A percentile compares a stretch with the other conserved stretches of the same genome.
phyloP scores from a whole-genome alignment of 92 coral and sea anemone species.

The Phenganax subtilis region DNA sequence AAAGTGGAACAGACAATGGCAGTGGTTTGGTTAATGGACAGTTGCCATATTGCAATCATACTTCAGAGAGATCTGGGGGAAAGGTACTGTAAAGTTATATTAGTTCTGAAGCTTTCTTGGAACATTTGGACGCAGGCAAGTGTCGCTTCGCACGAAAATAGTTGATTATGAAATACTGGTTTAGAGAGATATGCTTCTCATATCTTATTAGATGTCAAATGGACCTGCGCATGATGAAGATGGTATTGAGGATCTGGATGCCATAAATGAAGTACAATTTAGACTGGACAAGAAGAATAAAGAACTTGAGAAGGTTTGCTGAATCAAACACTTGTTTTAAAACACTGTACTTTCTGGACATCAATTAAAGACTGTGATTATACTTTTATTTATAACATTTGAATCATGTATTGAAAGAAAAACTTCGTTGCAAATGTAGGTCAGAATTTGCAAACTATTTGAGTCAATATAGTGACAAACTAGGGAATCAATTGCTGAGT shows the following conservation, averaged over 20 bases:
- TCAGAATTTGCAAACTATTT: no score
- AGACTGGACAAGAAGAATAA: slow-evolving; percentile 82
- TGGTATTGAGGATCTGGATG: slow-evolving; percentile 65
- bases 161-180: not conserved
- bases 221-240: slow-evolving; percentile 66
- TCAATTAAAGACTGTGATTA: not conserved
- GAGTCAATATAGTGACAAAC: no score
- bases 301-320: slow-evolving; percentile 77
- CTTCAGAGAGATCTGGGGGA: slow-evolving; percentile 15
- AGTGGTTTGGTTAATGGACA: slow-evolving; percentile 14
- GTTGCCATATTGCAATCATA: slow-evolving; percentile 35
- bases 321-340: not conserved
- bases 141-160: not conserved
- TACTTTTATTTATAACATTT: not conserved
- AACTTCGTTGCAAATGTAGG: no score
- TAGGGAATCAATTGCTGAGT: no score
- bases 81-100: slow-evolving; percentile 16
- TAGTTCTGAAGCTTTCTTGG: not conserved
- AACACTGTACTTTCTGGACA: not conserved
- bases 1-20: not conserved
- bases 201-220: slow-evolving; percentile 61
- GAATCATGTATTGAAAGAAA: no score
- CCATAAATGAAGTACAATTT: slow-evolving; percentile 88
- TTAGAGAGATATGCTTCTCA: not conserved
- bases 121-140: not conserved